Evolutionary conservation across 1,140 invertebrate genomes (phyloP).

Genomic region (Drosophila miranda): DNA sequence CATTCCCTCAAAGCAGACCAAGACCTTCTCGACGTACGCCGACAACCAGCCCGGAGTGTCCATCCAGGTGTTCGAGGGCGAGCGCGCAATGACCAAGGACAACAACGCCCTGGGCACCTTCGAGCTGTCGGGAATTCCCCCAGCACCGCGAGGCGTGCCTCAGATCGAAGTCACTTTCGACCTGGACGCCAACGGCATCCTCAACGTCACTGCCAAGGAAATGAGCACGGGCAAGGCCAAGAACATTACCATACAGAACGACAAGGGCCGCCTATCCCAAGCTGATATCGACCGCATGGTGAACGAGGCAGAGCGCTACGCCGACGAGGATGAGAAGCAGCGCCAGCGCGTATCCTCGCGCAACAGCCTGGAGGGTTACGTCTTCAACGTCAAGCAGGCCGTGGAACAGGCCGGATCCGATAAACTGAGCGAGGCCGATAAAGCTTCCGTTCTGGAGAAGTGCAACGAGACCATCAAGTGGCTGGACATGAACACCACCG

Average conservation of each 20-base stretch:
- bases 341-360: conserved; percentile 85
- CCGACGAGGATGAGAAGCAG: conserved; percentile 87
- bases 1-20: conserved; percentile 86
- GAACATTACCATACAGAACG: conserved; percentile 93
- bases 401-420: conserved; percentile 83
- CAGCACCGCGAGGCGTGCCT: conserved; percentile 90
- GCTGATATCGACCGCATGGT: conserved; percentile 88
- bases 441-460: conserved; percentile 85
- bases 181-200: conserved; percentile 86
- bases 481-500: conserved; percentile 86
- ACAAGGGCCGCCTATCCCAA: conserved; percentile 91
- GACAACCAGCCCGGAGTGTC: conserved; percentile 89
- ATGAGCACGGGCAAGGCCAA: conserved; percentile 84
- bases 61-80: conserved; percentile 88
- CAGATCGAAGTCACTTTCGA: conserved; percentile 89
- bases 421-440: conserved; percentile 85
- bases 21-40: conserved; percentile 87
- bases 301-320: conserved; percentile 67
- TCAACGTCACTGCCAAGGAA: conserved; percentile 86
- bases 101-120: conserved; percentile 91
- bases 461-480: conserved; percentile 84
- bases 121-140: conserved; percentile 90
- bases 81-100: conserved; percentile 88
- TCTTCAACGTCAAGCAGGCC: conserved; percentile 87
- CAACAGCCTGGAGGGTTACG: conserved; percentile 87